Percentiles rank a stretch among this genome's conserved stretches.
Conservation (phyloP, 1,140 invertebrate species). For the Colletes latitarsis region DNA sequence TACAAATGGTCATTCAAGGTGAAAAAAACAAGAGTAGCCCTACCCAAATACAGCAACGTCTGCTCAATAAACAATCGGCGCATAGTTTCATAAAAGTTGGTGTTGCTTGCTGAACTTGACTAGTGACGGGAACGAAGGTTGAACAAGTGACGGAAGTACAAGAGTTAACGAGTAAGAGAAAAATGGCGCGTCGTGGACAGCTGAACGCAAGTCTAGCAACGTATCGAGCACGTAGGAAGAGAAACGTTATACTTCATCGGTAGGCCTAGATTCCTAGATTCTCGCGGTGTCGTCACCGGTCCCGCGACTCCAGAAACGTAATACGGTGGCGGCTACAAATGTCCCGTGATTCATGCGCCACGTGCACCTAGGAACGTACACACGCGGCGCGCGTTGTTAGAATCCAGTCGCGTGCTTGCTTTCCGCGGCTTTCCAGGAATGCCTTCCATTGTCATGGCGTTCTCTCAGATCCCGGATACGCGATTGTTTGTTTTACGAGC, state of each 20-base stretch:
- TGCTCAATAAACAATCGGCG: no score
- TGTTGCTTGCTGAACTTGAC: no score
- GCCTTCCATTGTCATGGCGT: slow-evolving; percentile 46
- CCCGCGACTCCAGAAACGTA: slow-evolving; percentile 13
- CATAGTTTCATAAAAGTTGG: no score
- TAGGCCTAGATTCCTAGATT: slow-evolving; percentile 12
- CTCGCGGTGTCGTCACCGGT: slow-evolving; percentile 1
- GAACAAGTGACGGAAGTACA: no score
- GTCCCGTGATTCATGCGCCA: slow-evolving; percentile 49
- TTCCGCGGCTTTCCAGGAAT: slow-evolving; percentile 49
- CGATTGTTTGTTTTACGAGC: slow-evolving; percentile 33
- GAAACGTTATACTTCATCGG: neutral
- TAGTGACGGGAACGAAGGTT: no score
- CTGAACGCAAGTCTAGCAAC: neutral
- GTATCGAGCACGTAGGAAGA: no score
- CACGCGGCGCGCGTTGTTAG: slow-evolving; percentile 30
- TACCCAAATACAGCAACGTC: no score
- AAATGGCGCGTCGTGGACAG: neutral
- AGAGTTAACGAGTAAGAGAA: neutral
- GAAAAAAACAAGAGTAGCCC: no score
- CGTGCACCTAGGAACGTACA: slow-evolving; percentile 33
- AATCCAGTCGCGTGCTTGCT: slow-evolving; percentile 52
- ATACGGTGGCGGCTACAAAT: slow-evolving; percentile 29
- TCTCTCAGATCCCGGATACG: slow-evolving; percentile 43
- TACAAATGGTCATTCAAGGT: no score